Conservation (phyloP, 2,113 vertebrate genomes). For the Probosciger aterrimus region DNA sequence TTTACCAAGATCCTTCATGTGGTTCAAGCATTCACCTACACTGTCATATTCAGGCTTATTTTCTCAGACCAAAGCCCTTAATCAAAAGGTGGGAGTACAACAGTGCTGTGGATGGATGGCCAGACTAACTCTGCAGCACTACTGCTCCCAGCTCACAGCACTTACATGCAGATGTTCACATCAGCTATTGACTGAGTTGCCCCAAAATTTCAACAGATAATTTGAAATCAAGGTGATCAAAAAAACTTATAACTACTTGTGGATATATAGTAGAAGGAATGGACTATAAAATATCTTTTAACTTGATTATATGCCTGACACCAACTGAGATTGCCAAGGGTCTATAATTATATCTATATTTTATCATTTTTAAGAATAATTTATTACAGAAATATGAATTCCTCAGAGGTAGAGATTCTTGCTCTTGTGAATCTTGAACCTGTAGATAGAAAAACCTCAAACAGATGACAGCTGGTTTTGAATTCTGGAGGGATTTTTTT, state of each 20-base stretch:
- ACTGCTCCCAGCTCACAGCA: neutral
- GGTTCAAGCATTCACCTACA: neutral
- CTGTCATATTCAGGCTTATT: neutral
- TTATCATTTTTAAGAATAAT: neutral
- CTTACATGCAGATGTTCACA: rapidly evolving
- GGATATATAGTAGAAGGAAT: neutral
- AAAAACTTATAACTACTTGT: neutral
- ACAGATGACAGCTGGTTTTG: neutral
- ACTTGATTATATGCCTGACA: neutral
- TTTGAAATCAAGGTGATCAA: neutral
- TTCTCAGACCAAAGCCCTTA: neutral
- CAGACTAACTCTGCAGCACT: neutral
- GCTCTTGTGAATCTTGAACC: neutral
- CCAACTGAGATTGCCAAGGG: neutral
- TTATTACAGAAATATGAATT: neutral
- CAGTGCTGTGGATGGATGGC: rapidly evolving
- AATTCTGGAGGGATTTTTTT: neutral
- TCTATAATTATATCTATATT: neutral
- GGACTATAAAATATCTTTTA: neutral
- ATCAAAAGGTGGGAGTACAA: neutral
- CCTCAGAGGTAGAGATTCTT: neutral
- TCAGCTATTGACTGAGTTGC: neutral
- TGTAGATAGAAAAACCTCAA: neutral
- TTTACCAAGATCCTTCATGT: neutral
- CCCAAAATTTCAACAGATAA: neutral